phyloP scores from a whole-genome alignment of 2,113 vertebrate genomes.

The Alces alces region DNA sequence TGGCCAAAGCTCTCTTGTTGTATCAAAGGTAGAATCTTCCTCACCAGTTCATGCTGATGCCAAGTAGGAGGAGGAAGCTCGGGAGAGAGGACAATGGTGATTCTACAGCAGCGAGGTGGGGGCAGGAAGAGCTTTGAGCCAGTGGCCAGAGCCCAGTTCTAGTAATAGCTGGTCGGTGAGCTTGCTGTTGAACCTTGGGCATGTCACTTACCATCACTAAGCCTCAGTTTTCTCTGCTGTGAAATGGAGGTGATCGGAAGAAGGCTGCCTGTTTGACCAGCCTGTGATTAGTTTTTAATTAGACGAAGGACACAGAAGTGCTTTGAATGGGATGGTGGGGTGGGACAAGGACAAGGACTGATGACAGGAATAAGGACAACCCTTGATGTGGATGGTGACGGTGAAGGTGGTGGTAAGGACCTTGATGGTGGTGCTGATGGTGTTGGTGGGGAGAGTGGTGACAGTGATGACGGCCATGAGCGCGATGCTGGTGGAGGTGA shows the following conservation, averaged over 20 bases:
- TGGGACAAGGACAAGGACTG: not conserved
- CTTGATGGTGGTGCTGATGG: accelerated
- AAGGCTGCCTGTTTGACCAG: not conserved
- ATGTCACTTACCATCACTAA: not conserved
- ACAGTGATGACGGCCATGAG: accelerated
- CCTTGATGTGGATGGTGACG: not conserved
- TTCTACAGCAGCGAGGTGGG: not conserved
- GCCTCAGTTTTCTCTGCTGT: not conserved
- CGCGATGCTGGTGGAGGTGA: accelerated
- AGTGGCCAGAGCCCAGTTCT: not conserved
- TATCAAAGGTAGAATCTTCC: not conserved
- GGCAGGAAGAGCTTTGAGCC: not conserved
- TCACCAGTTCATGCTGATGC: not conserved
- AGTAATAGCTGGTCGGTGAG: not conserved
- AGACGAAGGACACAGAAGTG: not conserved
- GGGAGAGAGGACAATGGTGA: not conserved
- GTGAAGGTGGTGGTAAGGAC: accelerated
- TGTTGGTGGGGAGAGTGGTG: accelerated
- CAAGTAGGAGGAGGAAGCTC: not conserved
- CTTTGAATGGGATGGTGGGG: not conserved
- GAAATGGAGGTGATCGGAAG: not conserved
- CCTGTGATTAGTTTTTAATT: not conserved
- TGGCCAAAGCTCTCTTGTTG: not conserved
- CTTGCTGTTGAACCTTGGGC: not conserved
- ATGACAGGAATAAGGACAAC: not conserved